Conservation (phyloP, 2,113 vertebrate species). For the Glareola pratincola region DNA sequence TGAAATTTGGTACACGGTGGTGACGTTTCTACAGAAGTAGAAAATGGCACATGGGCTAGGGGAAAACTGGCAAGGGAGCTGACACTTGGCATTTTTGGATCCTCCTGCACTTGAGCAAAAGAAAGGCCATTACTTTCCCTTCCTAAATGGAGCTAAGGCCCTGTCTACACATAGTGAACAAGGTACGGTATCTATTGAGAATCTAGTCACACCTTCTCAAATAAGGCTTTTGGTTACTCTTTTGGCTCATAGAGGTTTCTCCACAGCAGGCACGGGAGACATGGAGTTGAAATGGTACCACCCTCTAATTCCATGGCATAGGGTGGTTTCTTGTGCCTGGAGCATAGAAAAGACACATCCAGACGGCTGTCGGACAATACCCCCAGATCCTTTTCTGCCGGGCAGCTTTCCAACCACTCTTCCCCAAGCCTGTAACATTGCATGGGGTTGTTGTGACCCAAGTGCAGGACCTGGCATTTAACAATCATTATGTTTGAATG, state of each 20-base stretch:
- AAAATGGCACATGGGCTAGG: background rate
- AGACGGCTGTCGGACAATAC: background rate
- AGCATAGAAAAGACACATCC: background rate
- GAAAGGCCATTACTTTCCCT: background rate
- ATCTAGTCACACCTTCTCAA: background rate
- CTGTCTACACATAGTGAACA: background rate
- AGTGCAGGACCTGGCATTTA: background rate
- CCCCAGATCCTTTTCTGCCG: background rate
- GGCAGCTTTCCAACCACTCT: background rate
- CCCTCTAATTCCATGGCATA: background rate
- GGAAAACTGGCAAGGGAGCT: background rate
- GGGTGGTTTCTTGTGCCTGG: background rate
- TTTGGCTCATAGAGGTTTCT: background rate
- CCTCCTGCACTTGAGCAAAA: background rate
- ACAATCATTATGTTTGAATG: background rate
- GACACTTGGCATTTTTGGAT: background rate
- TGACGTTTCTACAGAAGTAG: background rate
- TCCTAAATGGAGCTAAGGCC: background rate
- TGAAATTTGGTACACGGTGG: background rate
- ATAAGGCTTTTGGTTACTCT: background rate
- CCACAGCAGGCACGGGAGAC: background rate
- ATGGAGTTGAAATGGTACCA: background rate
- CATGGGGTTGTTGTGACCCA: background rate
- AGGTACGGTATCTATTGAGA: background rate
- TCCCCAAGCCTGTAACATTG: background rate